These are phyloP conservation scores for Mungos mungo DNA, from an alignment of 2,113 vertebrate genomes.

Conservation along the genomic window DNA sequence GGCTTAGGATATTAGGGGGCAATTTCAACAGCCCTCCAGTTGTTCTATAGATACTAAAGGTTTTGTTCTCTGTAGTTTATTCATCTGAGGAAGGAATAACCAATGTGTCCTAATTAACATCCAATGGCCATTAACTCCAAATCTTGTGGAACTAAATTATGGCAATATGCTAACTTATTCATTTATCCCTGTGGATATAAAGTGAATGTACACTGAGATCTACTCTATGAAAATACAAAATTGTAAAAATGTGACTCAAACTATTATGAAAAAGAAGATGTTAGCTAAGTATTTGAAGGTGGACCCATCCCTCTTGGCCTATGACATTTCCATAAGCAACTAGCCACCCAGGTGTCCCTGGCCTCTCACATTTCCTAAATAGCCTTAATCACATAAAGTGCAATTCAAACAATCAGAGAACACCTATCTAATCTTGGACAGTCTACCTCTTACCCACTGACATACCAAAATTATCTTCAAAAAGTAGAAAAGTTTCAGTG, in stretches of 20 bases:
- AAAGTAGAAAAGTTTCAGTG: neutral
- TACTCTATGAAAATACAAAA: neutral
- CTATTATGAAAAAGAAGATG: neutral
- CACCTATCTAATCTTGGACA: neutral
- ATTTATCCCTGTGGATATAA: neutral
- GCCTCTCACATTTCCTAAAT: neutral
- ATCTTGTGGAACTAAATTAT: neutral
- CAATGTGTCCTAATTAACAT: neutral
- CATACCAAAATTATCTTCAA: neutral
- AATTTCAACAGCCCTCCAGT: neutral
- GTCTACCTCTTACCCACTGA: neutral
- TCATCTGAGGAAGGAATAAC: neutral
- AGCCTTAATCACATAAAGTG: neutral
- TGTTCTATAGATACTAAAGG: neutral
- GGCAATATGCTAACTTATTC: too few species aligned
- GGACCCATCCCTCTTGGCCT: neutral
- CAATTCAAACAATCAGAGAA: neutral
- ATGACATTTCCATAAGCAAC: too few species aligned
- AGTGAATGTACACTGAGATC: neutral
- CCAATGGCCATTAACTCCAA: neutral
- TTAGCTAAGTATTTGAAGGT: neutral
- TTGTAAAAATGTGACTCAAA: neutral
- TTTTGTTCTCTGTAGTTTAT: neutral
- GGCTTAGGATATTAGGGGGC: neutral
- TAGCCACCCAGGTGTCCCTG: too few species aligned